phyloP scores from a whole-genome alignment of 2,797 vertebrate species.

The Onychomys torridus region DNA sequence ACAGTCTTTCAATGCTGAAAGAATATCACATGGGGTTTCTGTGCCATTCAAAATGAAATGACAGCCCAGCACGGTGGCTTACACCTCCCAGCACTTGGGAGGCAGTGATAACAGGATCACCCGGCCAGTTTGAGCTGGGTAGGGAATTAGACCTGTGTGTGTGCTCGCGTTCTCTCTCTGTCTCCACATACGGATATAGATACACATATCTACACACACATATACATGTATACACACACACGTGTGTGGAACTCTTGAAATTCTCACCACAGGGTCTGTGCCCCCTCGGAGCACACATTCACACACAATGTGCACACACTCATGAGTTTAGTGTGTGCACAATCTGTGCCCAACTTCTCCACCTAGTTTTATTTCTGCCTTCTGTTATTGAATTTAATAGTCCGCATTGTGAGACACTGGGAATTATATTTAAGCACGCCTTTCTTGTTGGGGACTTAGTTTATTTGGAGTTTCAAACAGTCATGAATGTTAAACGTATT shows the following conservation, averaged over 20 bases:
- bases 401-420: neutral
- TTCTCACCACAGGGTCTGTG: neutral
- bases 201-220: neutral
- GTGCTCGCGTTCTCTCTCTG: neutral
- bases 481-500: neutral
- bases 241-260: neutral
- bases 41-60: neutral
- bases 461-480: neutral
- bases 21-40: neutral
- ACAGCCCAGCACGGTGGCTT: neutral
- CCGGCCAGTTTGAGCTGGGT: neutral
- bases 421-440: neutral
- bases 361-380: neutral
- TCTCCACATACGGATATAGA: neutral
- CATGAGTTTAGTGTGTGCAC: neutral
- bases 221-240: neutral
- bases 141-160: neutral
- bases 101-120: neutral
- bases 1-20: neutral
- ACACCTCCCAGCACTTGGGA: too few relatives aligned
- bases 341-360: neutral
- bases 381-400: neutral
- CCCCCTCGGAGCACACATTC: neutral
- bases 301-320: neutral
- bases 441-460: conserved; percentile 30